These are phyloP conservation scores for Hafferia zeledoni DNA, from an alignment of 2,797 vertebrate species.

Conservation along the genomic window DNA sequence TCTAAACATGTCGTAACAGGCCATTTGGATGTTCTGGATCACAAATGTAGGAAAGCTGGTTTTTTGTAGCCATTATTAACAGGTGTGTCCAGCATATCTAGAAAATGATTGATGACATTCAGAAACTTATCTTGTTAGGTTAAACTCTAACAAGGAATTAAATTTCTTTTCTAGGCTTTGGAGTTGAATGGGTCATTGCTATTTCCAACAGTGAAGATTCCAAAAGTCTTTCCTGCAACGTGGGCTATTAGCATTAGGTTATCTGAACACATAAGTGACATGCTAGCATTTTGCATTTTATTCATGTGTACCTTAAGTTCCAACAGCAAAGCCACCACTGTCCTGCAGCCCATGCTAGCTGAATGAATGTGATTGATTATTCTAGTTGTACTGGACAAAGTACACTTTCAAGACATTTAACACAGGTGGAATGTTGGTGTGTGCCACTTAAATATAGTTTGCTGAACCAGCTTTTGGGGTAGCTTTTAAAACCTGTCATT, in stretches of 20 bases:
- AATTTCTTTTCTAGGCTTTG: neutral
- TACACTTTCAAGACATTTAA: slow-evolving; percentile 21
- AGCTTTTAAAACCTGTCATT: neutral
- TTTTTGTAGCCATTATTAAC: neutral
- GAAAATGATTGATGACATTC: neutral
- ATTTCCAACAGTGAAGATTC: neutral
- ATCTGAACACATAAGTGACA: neutral
- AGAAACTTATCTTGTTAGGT: neutral
- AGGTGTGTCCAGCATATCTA: neutral
- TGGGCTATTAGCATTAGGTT: neutral
- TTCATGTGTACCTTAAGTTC: neutral
- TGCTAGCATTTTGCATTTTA: neutral
- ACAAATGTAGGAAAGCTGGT: neutral
- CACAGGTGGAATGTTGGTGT: neutral
- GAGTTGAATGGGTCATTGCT: neutral
- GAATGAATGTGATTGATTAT: slow-evolving; percentile 41
- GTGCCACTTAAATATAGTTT: slow-evolving; percentile 3
- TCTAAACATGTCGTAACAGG: neutral
- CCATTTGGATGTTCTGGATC: neutral
- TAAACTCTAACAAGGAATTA: neutral
- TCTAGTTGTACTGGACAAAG: neutral
- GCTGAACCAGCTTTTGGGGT: neutral
- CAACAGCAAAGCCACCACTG: neutral
- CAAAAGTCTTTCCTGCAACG: neutral
- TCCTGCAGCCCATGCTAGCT: neutral